Evolutionary conservation across 1,140 invertebrate genomes (phyloP), one percentile per base, ranked within the genome.

Genomic region (Lamellibrachia luymesi): DNA sequence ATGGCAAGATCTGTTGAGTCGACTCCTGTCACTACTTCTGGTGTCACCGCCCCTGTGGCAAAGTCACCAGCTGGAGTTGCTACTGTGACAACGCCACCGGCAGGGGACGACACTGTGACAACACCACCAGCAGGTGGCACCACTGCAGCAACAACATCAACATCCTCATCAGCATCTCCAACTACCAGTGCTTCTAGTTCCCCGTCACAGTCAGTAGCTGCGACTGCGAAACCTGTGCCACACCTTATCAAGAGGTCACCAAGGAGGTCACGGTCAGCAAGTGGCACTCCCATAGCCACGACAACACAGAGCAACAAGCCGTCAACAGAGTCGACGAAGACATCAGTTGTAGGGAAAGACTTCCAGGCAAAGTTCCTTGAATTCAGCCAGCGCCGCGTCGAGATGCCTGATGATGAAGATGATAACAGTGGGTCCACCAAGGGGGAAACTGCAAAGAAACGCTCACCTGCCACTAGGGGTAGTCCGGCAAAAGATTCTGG

Each of bases 341-440:
- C 92, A 17, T 89, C 92, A 80, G 89, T 13, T n/a, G 10, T 8
- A 2, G 92, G 49, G 50, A 50, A 49, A 64, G 95, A 96, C 93
- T 96, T 96, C 94, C 96, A 96, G 93, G 95, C 96, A 2, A 96
- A 96, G 94, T 96, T 96, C 93, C 93, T 96, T 56, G 96, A 96
- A 94, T 96, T 96, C 92, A 94, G 94, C 97, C 91, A 97, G 97
- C 92, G 97, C 97, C 10, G 97, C 97, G 92, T 98, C 97, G 95
- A 94, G 49, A 94, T 94, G n/a, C 94, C 95, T 56, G 64, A 52
- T 10, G 93, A 94, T 90, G 93, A 93, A 52, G 92, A 92, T 25
- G 92, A 94, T 38, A 91, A 89, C 50, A 80, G 50, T 49, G 91
- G 98, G 13, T 50, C 38, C 49, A 50, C 90, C 50, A n/a, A 91